Evolutionary conservation across 2,797 vertebrate species (phyloP).

Genomic region (Delichon dasypus): DNA sequence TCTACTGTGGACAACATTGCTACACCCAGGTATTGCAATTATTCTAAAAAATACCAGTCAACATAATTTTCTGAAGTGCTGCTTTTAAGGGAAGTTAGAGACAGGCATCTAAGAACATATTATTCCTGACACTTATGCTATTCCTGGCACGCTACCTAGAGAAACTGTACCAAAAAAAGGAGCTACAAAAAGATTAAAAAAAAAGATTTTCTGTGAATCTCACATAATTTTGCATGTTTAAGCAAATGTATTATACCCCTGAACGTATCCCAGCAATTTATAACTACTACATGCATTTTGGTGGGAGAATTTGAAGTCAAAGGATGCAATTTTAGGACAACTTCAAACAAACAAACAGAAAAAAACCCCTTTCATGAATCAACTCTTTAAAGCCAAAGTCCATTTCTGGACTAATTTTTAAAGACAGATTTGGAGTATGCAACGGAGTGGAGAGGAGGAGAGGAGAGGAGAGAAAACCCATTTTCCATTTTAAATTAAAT

Average conservation of each 20-base stretch:
- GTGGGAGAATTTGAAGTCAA: background rate
- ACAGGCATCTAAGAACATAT: background rate
- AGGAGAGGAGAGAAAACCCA: background rate
- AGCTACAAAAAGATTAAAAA: background rate
- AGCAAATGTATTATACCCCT: background rate
- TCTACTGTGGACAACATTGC: slow-evolving; percentile 8
- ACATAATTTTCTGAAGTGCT: slow-evolving; percentile 30
- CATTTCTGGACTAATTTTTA: background rate
- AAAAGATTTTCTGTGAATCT: background rate
- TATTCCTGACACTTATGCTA: background rate
- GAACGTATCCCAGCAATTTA: background rate
- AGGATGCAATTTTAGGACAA: background rate
- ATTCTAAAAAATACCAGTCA: background rate
- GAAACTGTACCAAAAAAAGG: background rate
- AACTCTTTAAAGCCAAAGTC: background rate
- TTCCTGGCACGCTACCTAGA: background rate
- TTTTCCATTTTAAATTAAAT: background rate
- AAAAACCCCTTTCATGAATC: background rate
- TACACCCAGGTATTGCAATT: slow-evolving; percentile 17
- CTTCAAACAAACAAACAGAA: background rate
- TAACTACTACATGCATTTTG: background rate
- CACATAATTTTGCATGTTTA: background rate
- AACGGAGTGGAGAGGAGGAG: background rate
- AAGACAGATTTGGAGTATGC: background rate
- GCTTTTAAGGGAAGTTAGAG: background rate